phyloP scores from a whole-genome alignment of 2,888 invertebrate species.

The Dasysyrphus tricinctus region DNA sequence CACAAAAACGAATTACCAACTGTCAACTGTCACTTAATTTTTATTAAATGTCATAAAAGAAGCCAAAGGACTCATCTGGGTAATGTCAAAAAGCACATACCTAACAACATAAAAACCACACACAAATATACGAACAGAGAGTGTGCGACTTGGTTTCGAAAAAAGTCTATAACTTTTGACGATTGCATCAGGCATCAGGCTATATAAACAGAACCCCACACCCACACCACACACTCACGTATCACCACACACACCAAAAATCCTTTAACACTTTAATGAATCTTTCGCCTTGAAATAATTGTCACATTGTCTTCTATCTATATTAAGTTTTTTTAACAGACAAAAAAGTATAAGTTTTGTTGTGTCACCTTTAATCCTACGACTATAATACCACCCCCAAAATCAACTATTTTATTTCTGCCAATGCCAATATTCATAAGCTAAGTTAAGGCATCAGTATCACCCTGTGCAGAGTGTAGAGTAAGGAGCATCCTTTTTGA shows the following conservation, averaged over 20 bases:
- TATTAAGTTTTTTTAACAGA: conserved; percentile 29
- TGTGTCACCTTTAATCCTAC: conserved; percentile 32
- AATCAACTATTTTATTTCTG: conserved; percentile 34
- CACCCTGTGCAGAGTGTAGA: background rate
- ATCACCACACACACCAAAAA: background rate
- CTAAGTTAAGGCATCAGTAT: conserved; percentile 8
- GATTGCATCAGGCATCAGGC: background rate
- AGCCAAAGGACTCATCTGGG: conserved; percentile 54
- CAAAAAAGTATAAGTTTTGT: conserved; percentile 21
- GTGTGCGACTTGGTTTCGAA: conserved; percentile 3
- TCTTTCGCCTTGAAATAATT: conserved; percentile 54
- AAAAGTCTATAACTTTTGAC: conserved; percentile 52
- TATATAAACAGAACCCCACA: background rate
- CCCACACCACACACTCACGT: too few relatives aligned
- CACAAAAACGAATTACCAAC: conserved; percentile 35
- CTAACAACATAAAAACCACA: conserved; percentile 11
- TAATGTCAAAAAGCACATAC: conserved; percentile 33
- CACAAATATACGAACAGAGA: background rate
- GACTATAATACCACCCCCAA: background rate
- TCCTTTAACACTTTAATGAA: conserved; percentile 46
- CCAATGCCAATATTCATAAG: conserved; percentile 10
- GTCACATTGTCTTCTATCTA: conserved; percentile 56
- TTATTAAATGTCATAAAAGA: conserved; percentile 61
- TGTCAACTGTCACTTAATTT: conserved; percentile 57
- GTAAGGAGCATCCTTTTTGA: conserved; percentile 23